Percentiles rank a stretch among this genome's conserved stretches.
These are phyloP conservation scores for Drosophila sordidapex DNA, from an alignment of 2,888 invertebrate species.

Conservation along the genomic window DNA sequence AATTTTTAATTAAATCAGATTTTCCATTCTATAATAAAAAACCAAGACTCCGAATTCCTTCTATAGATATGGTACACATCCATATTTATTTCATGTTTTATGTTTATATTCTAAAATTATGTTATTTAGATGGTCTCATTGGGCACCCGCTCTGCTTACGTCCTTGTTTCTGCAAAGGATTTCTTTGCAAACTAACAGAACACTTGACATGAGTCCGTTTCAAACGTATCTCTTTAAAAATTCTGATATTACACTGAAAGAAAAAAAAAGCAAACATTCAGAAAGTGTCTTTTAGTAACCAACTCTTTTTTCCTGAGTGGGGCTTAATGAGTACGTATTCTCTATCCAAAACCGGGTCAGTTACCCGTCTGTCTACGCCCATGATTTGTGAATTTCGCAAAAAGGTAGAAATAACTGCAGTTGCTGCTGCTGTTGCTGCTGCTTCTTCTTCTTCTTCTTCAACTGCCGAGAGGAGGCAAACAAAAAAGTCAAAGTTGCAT, in stretches of 20 bases:
- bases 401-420: constrained; percentile 22
- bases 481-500: constrained; percentile 59
- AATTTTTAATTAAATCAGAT: not conserved
- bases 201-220: too few species aligned
- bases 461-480: constrained; percentile 17
- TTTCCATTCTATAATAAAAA: not conserved
- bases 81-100: too few species aligned
- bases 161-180: too few species aligned
- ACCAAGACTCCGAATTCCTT: not conserved
- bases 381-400: constrained; percentile 46
- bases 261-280: not conserved
- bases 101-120: too few species aligned
- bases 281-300: not conserved
- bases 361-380: not conserved
- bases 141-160: too few species aligned
- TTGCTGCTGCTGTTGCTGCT: not conserved
- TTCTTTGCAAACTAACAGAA: too few species aligned
- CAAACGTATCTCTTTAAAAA: not conserved
- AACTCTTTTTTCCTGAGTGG: not conserved
- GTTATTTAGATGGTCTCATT: too few species aligned
- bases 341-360: not conserved
- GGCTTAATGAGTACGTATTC: not conserved
- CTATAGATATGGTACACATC: too few species aligned
- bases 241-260: not conserved
- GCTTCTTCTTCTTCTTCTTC: not conserved